These are phyloP conservation scores for Dasyornis broadbenti DNA, from an alignment of 2,113 vertebrate genomes.

Conservation along the genomic window DNA sequence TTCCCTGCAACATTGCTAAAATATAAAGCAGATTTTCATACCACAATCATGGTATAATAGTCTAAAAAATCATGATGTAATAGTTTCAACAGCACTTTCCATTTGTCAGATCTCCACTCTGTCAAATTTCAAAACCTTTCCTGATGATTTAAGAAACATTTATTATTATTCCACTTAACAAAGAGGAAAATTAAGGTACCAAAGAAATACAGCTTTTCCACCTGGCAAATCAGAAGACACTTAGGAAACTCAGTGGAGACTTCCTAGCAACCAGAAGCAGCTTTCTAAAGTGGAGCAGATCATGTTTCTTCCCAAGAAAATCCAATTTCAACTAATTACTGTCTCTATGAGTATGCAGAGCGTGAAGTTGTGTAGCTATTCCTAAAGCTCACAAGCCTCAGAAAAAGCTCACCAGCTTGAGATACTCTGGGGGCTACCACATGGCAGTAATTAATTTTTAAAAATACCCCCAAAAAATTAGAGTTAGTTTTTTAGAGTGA, in stretches of 20 bases:
- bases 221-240: neutral
- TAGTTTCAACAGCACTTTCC: neutral
- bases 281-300: neutral
- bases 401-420: neutral
- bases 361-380: neutral
- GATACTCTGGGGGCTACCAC: neutral
- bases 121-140: neutral
- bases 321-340: neutral
- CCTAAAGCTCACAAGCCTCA: neutral
- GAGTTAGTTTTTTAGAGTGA: neutral
- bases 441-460: neutral
- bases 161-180: neutral
- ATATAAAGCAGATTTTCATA: neutral
- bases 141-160: neutral
- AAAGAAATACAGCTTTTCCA: neutral
- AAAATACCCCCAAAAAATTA: neutral
- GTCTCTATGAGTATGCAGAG: neutral
- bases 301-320: neutral
- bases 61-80: neutral
- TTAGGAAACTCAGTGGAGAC: neutral
- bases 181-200: neutral
- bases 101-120: neutral
- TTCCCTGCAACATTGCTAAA: neutral
- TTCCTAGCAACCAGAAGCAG: neutral
- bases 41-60: rapidly evolving